Evolutionary conservation across 2,797 vertebrate species (phyloP).

Genomic region (Muraenolepis orangiensis): DNA sequence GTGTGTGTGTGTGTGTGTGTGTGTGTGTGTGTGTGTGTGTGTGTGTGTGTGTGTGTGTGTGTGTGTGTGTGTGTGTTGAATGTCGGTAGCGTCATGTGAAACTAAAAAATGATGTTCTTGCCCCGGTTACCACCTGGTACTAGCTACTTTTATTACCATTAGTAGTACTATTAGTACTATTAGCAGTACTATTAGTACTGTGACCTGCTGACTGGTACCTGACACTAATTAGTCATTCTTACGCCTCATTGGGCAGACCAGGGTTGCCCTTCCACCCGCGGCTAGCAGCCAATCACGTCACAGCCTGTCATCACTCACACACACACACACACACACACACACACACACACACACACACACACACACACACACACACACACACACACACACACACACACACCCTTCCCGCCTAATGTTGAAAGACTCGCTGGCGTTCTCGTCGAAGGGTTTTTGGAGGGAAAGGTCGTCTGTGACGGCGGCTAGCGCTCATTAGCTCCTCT

Average conservation of each 20-base stretch:
- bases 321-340: neutral
- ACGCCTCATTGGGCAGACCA: slow-evolving; percentile 1
- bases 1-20: neutral
- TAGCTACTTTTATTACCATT: no score
- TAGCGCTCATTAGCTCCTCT: slow-evolving; percentile 43
- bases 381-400: slow-evolving; percentile 17
- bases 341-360: neutral
- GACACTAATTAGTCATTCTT: slow-evolving; percentile 25
- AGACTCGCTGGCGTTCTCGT: slow-evolving; percentile 36
- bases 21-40: slow-evolving; percentile 14
- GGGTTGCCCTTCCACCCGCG: slow-evolving; percentile 22
- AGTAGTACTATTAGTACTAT: no score
- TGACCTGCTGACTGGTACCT: slow-evolving; percentile 9
- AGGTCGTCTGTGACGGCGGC: slow-evolving; percentile 29
- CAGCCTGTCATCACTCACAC: neutral
- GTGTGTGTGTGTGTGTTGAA: neutral
- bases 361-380: slow-evolving; percentile 13
- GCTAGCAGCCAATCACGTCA: slow-evolving; percentile 29
- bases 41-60: slow-evolving; percentile 10
- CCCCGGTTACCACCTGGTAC: no score
- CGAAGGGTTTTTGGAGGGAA: slow-evolving; percentile 48
- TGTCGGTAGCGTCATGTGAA: no score
- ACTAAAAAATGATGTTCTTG: no score
- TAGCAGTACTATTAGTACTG: neutral
- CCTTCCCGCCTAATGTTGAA: slow-evolving; percentile 27